Evolutionary conservation across 1,140 invertebrate species (phyloP).

Genomic region (Drosophila ogumai): DNA sequence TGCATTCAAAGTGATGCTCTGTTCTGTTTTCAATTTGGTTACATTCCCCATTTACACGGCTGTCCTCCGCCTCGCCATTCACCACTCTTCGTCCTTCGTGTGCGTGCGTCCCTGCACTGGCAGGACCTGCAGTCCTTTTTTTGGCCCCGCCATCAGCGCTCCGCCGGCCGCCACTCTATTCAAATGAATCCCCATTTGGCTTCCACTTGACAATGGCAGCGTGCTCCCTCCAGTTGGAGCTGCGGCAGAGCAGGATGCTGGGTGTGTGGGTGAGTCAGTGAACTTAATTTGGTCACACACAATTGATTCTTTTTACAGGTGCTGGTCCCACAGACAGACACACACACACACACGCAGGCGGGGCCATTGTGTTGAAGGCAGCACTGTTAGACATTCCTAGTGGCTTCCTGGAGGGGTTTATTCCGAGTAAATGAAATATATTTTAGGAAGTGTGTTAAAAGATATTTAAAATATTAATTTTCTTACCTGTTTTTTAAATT

Average conservation of each 20-base stretch:
- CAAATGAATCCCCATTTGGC: conserved; percentile 79
- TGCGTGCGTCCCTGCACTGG: conserved; percentile 5
- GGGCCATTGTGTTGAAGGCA: conserved; percentile 59
- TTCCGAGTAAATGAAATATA: not conserved
- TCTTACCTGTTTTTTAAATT: not conserved
- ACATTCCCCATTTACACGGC: conserved; percentile 54
- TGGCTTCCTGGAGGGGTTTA: not conserved
- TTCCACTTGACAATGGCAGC: conserved; percentile 76
- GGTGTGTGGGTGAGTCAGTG: conserved; percentile 61
- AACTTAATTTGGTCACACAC: conserved; percentile 82
- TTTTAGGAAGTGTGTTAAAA: not conserved
- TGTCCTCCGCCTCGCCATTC: not conserved
- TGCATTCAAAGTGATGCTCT: conserved; percentile 56
- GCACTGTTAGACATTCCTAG: conserved; percentile 6
- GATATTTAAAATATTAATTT: not conserved
- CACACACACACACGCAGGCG: conserved; percentile 3
- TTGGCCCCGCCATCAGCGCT: conserved; percentile 8
- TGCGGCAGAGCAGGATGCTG: not conserved
- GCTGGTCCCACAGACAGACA: conserved; percentile 29
- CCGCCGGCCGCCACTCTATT: conserved; percentile 61
- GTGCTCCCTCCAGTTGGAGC: conserved; percentile 13
- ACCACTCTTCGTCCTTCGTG: not conserved
- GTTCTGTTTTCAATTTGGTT: conserved; percentile 75
- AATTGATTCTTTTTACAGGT: conserved; percentile 80
- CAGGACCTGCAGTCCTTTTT: conserved; percentile 33